Conservation (phyloP, 2,113 vertebrate genomes). For the Boleophthalmus pectinirostris region DNA sequence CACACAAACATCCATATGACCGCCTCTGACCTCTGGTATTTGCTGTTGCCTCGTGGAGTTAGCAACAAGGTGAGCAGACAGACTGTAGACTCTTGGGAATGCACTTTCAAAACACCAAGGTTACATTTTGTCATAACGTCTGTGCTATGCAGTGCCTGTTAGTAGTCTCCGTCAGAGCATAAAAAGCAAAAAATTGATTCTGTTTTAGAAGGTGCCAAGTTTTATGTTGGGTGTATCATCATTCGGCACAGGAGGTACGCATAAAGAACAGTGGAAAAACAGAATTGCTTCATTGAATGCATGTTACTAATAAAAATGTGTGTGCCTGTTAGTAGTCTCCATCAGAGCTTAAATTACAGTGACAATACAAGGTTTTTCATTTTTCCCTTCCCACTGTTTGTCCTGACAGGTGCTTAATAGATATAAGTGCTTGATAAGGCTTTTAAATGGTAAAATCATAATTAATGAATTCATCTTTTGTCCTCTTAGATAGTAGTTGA, state of each 20-base stretch:
- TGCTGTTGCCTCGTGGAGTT: slow-evolving; percentile 39
- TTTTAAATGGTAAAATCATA: background rate
- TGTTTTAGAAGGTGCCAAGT: slow-evolving; percentile 27
- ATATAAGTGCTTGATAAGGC: slow-evolving; percentile 11
- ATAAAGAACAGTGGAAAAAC: slow-evolving; percentile 24
- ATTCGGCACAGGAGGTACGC: slow-evolving; percentile 16
- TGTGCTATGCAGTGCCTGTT: background rate
- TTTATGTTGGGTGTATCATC: slow-evolving; percentile 39
- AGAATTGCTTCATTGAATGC: background rate
- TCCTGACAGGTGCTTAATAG: slow-evolving; percentile 18
- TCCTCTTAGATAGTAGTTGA: too few species aligned
- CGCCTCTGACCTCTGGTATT: slow-evolving; percentile 25
- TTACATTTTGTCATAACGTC: slow-evolving; percentile 25
- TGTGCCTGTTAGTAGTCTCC: slow-evolving; percentile 6
- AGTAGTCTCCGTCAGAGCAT: too few species aligned
- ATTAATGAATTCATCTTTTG: too few species aligned
- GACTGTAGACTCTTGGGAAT: slow-evolving; percentile 32
- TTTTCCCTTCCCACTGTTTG: slow-evolving; percentile 29
- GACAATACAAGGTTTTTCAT: slow-evolving; percentile 23
- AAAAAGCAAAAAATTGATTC: background rate
- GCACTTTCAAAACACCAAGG: slow-evolving; percentile 31
- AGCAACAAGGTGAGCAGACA: slow-evolving; percentile 36
- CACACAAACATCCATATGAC: background rate
- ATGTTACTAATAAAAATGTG: background rate
- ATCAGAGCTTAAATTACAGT: background rate